phyloP scores from a whole-genome alignment of 2,888 invertebrate genomes.

The Syritta pipiens region DNA sequence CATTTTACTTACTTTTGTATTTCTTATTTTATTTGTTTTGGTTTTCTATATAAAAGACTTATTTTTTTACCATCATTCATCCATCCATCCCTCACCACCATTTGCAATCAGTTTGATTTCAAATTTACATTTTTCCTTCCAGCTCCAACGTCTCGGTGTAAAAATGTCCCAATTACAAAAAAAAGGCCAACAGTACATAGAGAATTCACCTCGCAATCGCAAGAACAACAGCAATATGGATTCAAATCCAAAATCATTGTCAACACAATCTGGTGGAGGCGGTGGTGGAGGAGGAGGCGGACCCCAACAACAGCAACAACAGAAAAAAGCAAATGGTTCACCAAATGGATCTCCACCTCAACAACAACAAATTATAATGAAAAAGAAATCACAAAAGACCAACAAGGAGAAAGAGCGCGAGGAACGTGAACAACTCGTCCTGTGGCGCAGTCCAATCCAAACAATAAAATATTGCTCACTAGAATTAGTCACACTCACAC shows the following conservation, averaged over 20 bases:
- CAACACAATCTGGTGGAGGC: conserved; percentile 11
- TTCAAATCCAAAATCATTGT: conserved; percentile 66
- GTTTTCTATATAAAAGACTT: too few species aligned
- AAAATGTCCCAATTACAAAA: conserved; percentile 71
- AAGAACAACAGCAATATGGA: conserved; percentile 71
- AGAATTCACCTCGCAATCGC: conserved; percentile 57
- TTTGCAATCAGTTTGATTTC: neutral
- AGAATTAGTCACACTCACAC: conserved; percentile 85
- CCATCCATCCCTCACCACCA: neutral
- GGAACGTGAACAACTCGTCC: conserved; percentile 85
- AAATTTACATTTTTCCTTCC: conserved; percentile 15
- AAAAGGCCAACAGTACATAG: conserved; percentile 67
- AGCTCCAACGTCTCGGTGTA: conserved; percentile 71
- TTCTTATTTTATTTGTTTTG: too few species aligned
- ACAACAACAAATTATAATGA: conserved; percentile 47
- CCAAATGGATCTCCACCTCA: conserved; percentile 71
- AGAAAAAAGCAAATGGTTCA: conserved; percentile 66
- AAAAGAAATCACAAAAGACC: conserved; percentile 71
- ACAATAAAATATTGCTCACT: conserved; percentile 89
- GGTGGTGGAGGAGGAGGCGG: neutral
- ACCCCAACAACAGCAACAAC: conserved; percentile 12
- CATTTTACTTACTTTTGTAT: too few species aligned
- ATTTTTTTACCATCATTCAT: neutral
- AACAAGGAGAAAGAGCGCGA: conserved; percentile 80
- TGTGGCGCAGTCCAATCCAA: conserved; percentile 89